Evolutionary conservation across 2,113 vertebrate species (phyloP).

Genomic region (Sardina pilchardus): DNA sequence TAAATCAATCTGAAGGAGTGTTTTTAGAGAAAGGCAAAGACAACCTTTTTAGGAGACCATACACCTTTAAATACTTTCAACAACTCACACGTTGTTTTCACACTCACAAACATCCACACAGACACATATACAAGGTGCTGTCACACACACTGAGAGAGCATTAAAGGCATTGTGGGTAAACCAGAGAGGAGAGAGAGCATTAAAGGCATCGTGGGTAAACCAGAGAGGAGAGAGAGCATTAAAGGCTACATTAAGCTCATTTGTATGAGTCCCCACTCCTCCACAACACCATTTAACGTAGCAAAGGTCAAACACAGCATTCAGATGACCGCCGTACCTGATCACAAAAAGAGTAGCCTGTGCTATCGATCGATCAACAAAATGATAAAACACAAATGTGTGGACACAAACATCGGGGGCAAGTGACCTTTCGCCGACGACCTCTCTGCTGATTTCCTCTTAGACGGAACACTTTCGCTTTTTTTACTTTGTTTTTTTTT

Average conservation of each 20-base stretch:
- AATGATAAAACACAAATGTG: not conserved
- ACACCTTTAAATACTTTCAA: not conserved
- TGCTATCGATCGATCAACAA: not conserved
- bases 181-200: not conserved
- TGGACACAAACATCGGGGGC: not conserved
- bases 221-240: not conserved
- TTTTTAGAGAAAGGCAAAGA: too few species aligned
- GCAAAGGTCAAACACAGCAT: not conserved
- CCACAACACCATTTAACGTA: not conserved
- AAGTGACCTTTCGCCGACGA: not conserved
- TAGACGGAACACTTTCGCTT: not conserved
- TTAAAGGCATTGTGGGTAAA: too few species aligned
- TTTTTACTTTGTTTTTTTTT: too few species aligned
- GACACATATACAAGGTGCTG: too few species aligned
- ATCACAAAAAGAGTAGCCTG: not conserved
- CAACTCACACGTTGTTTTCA: not conserved
- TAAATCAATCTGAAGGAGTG: too few species aligned
- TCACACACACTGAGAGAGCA: too few species aligned
- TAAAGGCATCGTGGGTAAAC: too few species aligned
- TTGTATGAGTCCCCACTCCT: not conserved
- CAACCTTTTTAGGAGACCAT: not conserved
- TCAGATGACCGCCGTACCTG: not conserved
- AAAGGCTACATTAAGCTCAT: not conserved
- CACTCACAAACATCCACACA: constrained; percentile 2
- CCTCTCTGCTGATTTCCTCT: not conserved